Evolutionary conservation across 2,888 invertebrate genomes (phyloP).

Genomic region (Synergus gifuensis): DNA sequence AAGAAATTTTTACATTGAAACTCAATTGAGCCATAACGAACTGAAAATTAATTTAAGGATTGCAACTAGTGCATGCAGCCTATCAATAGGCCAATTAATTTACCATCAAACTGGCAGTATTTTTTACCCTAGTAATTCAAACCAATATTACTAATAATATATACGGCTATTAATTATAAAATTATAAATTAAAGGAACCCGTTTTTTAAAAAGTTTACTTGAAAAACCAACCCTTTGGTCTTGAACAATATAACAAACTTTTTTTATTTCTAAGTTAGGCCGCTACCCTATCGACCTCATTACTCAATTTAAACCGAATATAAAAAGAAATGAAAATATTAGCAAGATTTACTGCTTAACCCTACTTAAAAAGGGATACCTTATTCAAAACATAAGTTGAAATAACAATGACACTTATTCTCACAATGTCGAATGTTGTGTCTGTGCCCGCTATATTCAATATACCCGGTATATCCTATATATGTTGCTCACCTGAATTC

Average conservation of each 20-base stretch:
- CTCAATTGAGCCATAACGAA: background rate
- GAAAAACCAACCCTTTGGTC: background rate
- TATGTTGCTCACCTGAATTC: background rate
- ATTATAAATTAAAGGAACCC: background rate
- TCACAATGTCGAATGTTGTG: background rate
- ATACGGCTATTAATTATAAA: background rate
- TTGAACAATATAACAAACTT: background rate
- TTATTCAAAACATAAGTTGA: background rate
- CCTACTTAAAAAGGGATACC: background rate
- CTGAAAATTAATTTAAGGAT: background rate
- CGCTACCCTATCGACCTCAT: background rate
- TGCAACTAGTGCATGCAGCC: background rate
- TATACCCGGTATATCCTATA: background rate
- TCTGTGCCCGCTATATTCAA: background rate
- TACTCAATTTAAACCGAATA: background rate
- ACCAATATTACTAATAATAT: background rate
- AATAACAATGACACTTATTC: background rate
- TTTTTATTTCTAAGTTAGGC: too few relatives aligned
- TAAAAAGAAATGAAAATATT: background rate
- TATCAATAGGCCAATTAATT: background rate
- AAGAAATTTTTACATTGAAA: background rate
- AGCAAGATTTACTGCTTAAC: background rate
- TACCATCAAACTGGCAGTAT: background rate
- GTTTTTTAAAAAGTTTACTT: background rate
- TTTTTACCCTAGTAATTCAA: background rate